Percentiles rank a stretch among this genome's conserved stretches.
Conservation (phyloP, 1,140 invertebrate genomes). For the Anoplolepis gracilipes region DNA sequence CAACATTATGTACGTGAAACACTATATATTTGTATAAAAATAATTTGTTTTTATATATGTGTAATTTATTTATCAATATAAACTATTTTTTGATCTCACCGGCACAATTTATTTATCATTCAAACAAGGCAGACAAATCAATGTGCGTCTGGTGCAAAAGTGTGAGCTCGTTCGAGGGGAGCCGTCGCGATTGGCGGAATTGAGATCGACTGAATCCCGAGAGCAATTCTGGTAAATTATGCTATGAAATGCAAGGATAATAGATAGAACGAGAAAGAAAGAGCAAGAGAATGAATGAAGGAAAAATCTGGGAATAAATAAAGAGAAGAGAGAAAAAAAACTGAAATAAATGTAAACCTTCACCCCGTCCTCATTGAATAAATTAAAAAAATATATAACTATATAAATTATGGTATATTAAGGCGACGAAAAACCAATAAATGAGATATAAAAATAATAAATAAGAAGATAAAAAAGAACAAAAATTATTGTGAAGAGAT, state of each 20-base stretch:
- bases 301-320: constrained; percentile 7
- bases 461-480: not conserved
- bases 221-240: constrained; percentile 17
- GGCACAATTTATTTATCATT: not conserved
- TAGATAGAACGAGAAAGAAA: constrained; percentile 5
- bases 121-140: not conserved
- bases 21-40: not conserved
- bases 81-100: not conserved
- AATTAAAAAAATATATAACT: not conserved
- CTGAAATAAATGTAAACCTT: not conserved
- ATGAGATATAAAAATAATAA: not conserved
- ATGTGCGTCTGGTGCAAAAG: not conserved
- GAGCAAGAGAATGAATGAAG: not conserved
- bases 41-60: not conserved
- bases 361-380: no score
- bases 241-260: not conserved
- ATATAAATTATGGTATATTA: constrained; percentile 15
- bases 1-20: no score
- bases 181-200: constrained; percentile 8
- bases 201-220: not conserved
- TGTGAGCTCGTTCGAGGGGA: not conserved
- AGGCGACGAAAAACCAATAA: not conserved
- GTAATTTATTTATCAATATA: not conserved
- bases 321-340: constrained; percentile 16
- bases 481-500: not conserved